Base-by-base conservation (phyloP, 1,140 invertebrate genomes). In the Calycopis cecrops region DNA sequence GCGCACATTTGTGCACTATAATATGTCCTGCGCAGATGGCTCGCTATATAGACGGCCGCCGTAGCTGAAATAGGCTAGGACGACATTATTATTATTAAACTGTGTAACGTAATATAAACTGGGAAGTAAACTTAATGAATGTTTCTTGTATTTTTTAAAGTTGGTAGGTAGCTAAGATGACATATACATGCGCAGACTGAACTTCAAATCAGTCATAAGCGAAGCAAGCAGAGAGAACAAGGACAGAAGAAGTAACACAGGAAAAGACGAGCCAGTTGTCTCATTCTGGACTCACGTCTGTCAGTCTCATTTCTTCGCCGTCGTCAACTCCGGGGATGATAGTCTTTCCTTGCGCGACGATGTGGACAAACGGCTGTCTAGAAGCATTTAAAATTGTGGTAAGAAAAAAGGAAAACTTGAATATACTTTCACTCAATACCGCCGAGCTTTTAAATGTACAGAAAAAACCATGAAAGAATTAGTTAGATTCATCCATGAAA, bases 301-400 rank as follows among this genome's bases (percentile, higher is more conserved):
- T 98, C 76, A 95, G 85, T 74, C 90, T 89, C 91, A 97, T 95
- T 93, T 99, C 98, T 88, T 98, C 97, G 73, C 91, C 93, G 89
- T 99, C 98, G 90, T 99, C 96, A 67, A 99, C 94, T 76, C 94
- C 94, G 63, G 98, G 96, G 83, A 99, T 98, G 62, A 92, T 93
- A 67, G 96, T 94, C 91, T 97, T 97, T 85, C 98, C 98, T 92
- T 99, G 97, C 75, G 97, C 93, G 75, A 98, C 95, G 92, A 97
- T 98, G 90, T 95, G 90, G 91, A 53, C 52, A 53, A 53, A 44
- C 37, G 37, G 14, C 50, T 10, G 33, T 37, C 34, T 35, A 17
- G 50, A 12, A 38, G 35, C 16, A 34, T 21, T 17, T 12, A 28
- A 33, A 34, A 7, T 35, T 17, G 40, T 42, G 42, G 12, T 16